Evolutionary conservation across 2,113 vertebrate species (phyloP), one percentile per base, ranked within the genome.

Genomic region (Phalacrocorax aristotelis): DNA sequence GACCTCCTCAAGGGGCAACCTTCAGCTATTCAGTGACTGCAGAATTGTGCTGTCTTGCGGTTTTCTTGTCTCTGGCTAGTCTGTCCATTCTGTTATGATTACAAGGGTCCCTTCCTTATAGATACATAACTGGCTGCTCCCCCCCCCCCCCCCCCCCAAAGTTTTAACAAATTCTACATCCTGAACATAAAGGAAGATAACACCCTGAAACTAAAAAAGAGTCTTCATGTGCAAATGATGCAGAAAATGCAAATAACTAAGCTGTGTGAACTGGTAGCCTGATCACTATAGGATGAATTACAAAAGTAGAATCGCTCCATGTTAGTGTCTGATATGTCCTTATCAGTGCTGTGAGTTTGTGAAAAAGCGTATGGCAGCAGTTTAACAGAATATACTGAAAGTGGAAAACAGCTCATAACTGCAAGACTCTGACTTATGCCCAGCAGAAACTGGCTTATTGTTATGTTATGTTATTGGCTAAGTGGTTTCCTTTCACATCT

Each of bases 401-500:
- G 86, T 3, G 32, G 14, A 87, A 77, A 72, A 32, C 87, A 65
- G 68, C 87, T 85, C n/a, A 0, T 22, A 69, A 44, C 77, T 89
- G 83, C 74, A 68, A 27, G 60, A 60, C 81, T 44, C 69, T 82
- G 92, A 68, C 64, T 95, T 48, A 34, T 79, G 87, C 93, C 93
- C 90, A 51, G 83, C 51, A 90, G 86, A 91, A 96, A 44, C 75
- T 76, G 80, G 81, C 58, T 81, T 38, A 32, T 34, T 70, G 74
- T 68, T 85, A 14, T 93, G 87, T 94, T 96, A 42, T 88, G 82
- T 12, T 94, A 12, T 94, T 97, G 96, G 96, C 96, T 14, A 25
- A 46, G 85, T 49, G 62, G n/a, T 64, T 93, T 95, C 83, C 82
- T 95, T 76, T 79, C 96, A 95, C 98, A 98, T 98, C 98, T 98